These are phyloP conservation scores for Callionymus lyra DNA, from an alignment of 2,113 vertebrate species.

Conservation along the genomic window DNA sequence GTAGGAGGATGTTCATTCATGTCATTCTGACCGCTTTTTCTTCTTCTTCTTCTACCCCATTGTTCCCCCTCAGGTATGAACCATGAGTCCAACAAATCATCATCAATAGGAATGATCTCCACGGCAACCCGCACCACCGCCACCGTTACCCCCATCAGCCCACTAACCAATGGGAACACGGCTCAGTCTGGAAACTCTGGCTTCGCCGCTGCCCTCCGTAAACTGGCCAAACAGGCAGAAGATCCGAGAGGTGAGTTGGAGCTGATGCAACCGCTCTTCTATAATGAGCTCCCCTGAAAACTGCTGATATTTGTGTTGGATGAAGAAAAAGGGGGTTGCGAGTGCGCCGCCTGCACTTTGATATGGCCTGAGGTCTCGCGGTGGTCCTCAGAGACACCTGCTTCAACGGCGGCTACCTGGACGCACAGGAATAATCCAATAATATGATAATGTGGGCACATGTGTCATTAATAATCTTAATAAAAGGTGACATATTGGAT, in stretches of 20 bases:
- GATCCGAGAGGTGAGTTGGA: constrained; percentile 85
- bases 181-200: constrained; percentile 85
- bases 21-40: no score
- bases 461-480: no score
- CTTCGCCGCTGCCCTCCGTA: constrained; percentile 93
- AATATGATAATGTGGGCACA: no score
- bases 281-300: background rate
- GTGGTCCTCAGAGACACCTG: background rate
- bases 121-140: constrained; percentile 90
- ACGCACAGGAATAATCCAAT: no score
- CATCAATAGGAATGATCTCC: constrained; percentile 95
- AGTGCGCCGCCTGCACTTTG: no score
- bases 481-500: no score
- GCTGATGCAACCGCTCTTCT: background rate
- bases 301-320: background rate
- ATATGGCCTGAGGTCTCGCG: background rate
- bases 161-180: constrained; percentile 87
- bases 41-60: constrained; percentile 1
- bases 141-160: constrained; percentile 90
- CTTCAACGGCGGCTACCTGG: background rate
- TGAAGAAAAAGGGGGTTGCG: background rate
- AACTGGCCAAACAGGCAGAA: constrained; percentile 96
- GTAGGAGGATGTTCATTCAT: constrained; percentile 13
- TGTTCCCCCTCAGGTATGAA: constrained; percentile 80
- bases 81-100: constrained; percentile 94